phyloP scores from a whole-genome alignment of 2,888 invertebrate species.

The Dascillus cervinus region DNA sequence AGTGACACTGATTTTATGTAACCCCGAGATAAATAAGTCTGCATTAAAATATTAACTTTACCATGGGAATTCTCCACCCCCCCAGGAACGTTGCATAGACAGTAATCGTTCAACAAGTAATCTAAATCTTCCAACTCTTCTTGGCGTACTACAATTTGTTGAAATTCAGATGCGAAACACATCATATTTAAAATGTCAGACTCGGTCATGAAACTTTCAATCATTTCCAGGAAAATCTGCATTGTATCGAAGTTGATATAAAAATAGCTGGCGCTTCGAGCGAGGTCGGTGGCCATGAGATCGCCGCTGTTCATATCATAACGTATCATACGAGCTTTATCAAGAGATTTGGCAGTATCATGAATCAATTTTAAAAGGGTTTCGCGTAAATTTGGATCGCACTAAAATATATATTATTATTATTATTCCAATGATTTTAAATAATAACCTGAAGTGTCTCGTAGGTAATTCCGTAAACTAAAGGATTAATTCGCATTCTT shows the following conservation, averaged over 20 bases:
- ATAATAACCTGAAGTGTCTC: too few species aligned
- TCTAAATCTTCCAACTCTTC: constrained; percentile 92
- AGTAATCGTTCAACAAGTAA: constrained; percentile 60
- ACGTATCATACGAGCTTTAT: constrained; percentile 90
- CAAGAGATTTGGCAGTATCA: constrained; percentile 74
- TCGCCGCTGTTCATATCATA: constrained; percentile 81
- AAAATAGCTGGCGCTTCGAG: constrained; percentile 94
- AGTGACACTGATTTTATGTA: constrained; percentile 77
- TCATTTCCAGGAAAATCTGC: constrained; percentile 80
- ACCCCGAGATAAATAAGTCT: constrained; percentile 79
- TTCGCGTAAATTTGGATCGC: constrained; percentile 72
- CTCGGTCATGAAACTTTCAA: constrained; percentile 76
- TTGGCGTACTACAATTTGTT: constrained; percentile 85
- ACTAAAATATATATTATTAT: constrained; percentile 31
- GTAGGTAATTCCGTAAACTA: constrained; percentile 58
- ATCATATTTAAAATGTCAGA: constrained; percentile 84
- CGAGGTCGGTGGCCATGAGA: constrained; percentile 76
- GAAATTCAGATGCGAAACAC: constrained; percentile 88
- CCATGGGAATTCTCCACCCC: constrained; percentile 86
- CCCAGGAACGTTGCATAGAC: constrained; percentile 71
- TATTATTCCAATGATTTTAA: not conserved
- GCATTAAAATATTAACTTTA: constrained; percentile 92
- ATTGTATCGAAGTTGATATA: constrained; percentile 96
- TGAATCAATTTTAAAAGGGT: constrained; percentile 73
- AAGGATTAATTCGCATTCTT: constrained; percentile 87